Base-by-base conservation (phyloP, 2,113 vertebrate genomes). In the Trogon surrucura region DNA sequence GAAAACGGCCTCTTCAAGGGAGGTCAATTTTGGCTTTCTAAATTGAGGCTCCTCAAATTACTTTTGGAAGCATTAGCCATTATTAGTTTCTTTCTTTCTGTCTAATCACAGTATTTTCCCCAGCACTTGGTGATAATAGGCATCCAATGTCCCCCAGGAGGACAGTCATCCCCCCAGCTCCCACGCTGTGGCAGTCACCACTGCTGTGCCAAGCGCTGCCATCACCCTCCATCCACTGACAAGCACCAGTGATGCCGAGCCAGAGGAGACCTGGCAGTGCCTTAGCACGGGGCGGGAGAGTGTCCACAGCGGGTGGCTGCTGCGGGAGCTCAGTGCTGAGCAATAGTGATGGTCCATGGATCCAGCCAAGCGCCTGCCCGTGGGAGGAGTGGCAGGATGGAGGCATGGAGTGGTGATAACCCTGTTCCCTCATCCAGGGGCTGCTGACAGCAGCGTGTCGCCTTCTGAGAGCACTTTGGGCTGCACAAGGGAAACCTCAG, bases 221-320 rank as follows among this genome's bases (percentile, higher is more conserved):
- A 0, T 10, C 71, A 20, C 16, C 22, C 65, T 48, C 19, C 2
- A 2, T 4, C 20, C 53, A 4, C 1, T 5, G 70, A 56, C 36
- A 60, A 29, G 22, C 3, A 1, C 2, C 2, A 62, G 48, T 3
- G 25, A 65, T 13, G 2, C 25, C 0, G 0, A 73, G 67, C 53
- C n/a, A 56, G 30, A 23, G 27, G n/a, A 50, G 27, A 12, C 16
- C 25, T 2, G 0, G 29, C 18, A 27, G 74, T 26, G 7, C 54
- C 82, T 66, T 18, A 38, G n/a, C 16, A 6, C 75, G 48, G 58
- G 75, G 19, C 74, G 69, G 64, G 57, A 36, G n/a, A 65, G 34
- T 1, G 0, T 27, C n/a, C 1, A 1, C 0, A 2, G 26, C 7
- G 60, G 65, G 45, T 50, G 48, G 21, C 29, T 0, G 0, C 20